phyloP scores from a whole-genome alignment of 1,140 invertebrate species.

The Teleogryllus occipitalis region DNA sequence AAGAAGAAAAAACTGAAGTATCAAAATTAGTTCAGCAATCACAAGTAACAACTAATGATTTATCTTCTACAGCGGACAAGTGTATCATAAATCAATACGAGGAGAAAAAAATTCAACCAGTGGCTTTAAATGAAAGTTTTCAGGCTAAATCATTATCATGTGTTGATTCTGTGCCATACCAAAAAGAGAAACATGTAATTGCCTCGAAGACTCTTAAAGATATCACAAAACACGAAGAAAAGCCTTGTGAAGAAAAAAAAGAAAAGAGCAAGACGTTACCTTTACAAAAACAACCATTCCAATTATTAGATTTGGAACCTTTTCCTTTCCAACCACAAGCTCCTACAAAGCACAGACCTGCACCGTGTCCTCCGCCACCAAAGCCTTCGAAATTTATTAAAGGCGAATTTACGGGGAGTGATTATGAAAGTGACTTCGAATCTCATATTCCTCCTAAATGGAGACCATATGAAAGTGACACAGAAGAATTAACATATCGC shows the following conservation, averaged over 20 bases:
- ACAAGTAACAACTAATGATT: too few relatives aligned
- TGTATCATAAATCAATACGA: too few relatives aligned
- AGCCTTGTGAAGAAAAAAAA: conserved; percentile 23
- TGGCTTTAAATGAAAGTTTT: not conserved
- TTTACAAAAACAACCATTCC: conserved; percentile 30
- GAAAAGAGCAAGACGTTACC: not conserved
- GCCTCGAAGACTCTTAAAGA: conserved; percentile 37
- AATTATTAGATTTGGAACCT: conserved; percentile 42
- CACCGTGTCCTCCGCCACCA: conserved; percentile 39
- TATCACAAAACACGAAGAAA: conserved; percentile 20
- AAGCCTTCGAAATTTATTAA: conserved; percentile 53
- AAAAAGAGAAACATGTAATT: conserved; percentile 36
- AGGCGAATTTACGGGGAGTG: conserved; percentile 51
- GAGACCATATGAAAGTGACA: conserved; percentile 56
- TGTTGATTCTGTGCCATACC: conserved; percentile 28
- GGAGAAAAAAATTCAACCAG: too few relatives aligned
- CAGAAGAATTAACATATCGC: conserved; percentile 45
- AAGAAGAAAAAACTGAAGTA: conserved; percentile 15
- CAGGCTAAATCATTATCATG: not conserved
- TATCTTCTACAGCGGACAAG: too few relatives aligned
- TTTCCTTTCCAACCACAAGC: conserved; percentile 41
- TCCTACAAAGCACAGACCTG: conserved; percentile 30
- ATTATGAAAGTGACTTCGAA: conserved; percentile 64
- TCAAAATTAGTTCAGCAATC: not conserved
- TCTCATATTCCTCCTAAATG: conserved; percentile 46